Evolutionary conservation across 2,888 invertebrate species (phyloP).

Genomic region (Mellilla xanthometata): DNA sequence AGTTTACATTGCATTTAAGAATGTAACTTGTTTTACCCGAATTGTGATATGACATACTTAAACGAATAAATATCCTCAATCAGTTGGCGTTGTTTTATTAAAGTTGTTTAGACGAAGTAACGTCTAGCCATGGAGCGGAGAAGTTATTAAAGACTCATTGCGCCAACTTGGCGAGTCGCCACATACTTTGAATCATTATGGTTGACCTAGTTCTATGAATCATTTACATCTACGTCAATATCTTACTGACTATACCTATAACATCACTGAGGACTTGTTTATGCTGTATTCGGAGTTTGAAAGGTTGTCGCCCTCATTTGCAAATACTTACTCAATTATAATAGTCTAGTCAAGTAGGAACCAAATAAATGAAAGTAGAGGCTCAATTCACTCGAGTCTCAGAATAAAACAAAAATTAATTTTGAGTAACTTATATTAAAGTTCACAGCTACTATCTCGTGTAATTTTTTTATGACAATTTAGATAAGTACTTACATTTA

Average conservation of each 20-base stretch:
- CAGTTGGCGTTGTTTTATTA: conserved; percentile 16
- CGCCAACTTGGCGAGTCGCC: conserved; percentile 9
- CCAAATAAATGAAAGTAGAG: too few species aligned
- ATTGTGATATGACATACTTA: conserved; percentile 60
- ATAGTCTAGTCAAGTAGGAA: too few species aligned
- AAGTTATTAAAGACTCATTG: background rate
- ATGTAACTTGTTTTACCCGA: conserved; percentile 47
- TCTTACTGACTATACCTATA: too few species aligned
- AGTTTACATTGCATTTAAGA: conserved; percentile 59
- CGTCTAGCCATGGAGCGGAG: background rate
- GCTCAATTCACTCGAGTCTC: too few species aligned
- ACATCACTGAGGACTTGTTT: too few species aligned
- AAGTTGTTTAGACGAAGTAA: background rate
- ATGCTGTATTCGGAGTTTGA: too few species aligned
- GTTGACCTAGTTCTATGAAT: conserved; percentile 2
- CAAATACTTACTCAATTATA: too few species aligned
- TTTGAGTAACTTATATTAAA: conserved; percentile 36
- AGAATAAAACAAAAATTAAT: background rate
- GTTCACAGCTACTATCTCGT: conserved; percentile 39
- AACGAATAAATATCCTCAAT: conserved; percentile 43
- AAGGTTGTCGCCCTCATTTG: too few species aligned
- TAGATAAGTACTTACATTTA: conserved; percentile 4
- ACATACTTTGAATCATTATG: conserved; percentile 1
- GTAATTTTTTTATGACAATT: conserved; percentile 21
- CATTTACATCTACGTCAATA: background rate